These are phyloP conservation scores for Cinclus mexicanus DNA, from an alignment of 2,113 vertebrate genomes.

Conservation along the genomic window DNA sequence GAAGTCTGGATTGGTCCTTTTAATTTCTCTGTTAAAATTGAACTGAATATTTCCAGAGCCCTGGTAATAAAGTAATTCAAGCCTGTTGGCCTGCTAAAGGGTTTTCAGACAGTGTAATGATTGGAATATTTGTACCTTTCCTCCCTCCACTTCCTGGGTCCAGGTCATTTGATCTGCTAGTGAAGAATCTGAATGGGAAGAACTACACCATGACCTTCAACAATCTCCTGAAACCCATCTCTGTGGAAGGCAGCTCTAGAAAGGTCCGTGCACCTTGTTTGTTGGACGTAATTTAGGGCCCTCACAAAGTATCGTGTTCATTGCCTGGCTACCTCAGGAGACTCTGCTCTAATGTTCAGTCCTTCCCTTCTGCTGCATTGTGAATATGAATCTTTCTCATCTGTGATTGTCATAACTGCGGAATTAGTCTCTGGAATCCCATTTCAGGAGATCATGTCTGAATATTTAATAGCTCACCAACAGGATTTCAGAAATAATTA, in stretches of 20 bases:
- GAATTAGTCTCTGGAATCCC: not conserved
- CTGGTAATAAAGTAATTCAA: not conserved
- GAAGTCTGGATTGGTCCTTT: not conserved
- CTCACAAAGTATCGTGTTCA: accelerated
- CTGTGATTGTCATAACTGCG: not conserved
- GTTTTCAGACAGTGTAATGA: not conserved
- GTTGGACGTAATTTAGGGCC: not conserved
- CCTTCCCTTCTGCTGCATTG: not conserved
- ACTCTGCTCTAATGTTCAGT: not conserved
- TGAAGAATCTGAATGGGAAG: conserved; percentile 91
- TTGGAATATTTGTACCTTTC: not conserved
- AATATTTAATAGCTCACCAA: not conserved
- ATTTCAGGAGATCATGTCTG: not conserved
- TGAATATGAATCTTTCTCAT: not conserved
- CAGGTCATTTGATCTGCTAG: conserved; percentile 91
- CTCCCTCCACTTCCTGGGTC: not conserved
- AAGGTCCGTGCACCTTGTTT: conserved; percentile 78
- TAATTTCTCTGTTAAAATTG: not conserved
- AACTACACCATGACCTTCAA: conserved; percentile 92
- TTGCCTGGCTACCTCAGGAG: not conserved
- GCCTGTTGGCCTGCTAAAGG: not conserved
- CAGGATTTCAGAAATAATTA: not conserved
- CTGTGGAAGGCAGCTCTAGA: conserved; percentile 86
- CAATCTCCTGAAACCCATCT: conserved; percentile 88
- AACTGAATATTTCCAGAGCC: not conserved